Conservation (phyloP, 2,888 invertebrate species). For the Agrypnus murinus region DNA sequence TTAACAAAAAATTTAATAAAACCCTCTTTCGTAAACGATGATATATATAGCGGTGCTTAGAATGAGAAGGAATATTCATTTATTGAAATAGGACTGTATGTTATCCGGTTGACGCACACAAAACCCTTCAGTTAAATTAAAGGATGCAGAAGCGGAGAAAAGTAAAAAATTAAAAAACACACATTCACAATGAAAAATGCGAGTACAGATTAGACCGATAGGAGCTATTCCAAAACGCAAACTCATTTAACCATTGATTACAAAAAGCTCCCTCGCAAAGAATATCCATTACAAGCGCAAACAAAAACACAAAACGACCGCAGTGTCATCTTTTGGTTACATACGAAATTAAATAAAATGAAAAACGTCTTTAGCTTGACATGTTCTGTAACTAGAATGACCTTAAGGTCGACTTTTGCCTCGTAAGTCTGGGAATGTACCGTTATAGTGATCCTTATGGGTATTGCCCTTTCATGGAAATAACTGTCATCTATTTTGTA, state of each 20-base stretch:
- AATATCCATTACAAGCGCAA: constrained; percentile 58
- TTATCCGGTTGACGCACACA: constrained; percentile 16
- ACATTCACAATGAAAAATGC: constrained; percentile 57
- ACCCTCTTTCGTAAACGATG: too few relatives aligned
- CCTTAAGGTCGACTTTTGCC: constrained; percentile 62
- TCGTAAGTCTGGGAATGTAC: constrained; percentile 52
- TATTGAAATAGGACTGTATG: constrained; percentile 6
- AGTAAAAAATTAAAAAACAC: constrained; percentile 55
- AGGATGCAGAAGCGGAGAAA: constrained; percentile 46
- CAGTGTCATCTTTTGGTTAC: constrained; percentile 65
- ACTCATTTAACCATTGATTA: constrained; percentile 59
- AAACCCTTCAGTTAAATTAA: constrained; percentile 43
- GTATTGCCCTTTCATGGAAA: constrained; percentile 71
- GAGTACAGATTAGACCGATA: constrained; percentile 56
- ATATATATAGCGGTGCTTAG: neutral
- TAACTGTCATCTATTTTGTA: constrained; percentile 73
- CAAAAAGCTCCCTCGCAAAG: constrained; percentile 55
- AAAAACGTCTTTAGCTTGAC: constrained; percentile 66
- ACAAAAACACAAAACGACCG: constrained; percentile 57
- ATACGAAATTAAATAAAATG: constrained; percentile 67
- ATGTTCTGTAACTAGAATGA: constrained; percentile 60
- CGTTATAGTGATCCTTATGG: constrained; percentile 67
- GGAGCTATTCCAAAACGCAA: constrained; percentile 56
- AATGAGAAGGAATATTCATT: constrained; percentile 1
- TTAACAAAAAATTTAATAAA: too few relatives aligned